phyloP scores from a whole-genome alignment of 1,140 invertebrate genomes.

The Venustaconcha ellipsiformis region DNA sequence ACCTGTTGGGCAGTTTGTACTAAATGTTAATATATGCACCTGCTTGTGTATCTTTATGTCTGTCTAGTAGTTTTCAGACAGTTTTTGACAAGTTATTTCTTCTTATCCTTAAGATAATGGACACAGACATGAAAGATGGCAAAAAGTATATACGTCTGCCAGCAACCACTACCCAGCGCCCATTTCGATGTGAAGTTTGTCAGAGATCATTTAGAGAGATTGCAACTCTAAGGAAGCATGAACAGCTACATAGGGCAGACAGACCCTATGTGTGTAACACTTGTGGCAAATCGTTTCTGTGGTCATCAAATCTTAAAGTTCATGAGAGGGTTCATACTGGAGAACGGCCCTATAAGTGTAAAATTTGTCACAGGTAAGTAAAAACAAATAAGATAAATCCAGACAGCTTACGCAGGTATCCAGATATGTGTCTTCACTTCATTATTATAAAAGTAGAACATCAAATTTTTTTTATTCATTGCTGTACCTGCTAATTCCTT shows the following conservation, averaged over 20 bases:
- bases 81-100: no score
- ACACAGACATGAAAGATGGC: no score
- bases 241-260: slow-evolving; percentile 65
- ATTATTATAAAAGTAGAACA: no score
- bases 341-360: slow-evolving; percentile 64
- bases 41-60: no score
- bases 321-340: slow-evolving; percentile 64
- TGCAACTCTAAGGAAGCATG: slow-evolving; percentile 64
- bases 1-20: no score
- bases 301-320: slow-evolving; percentile 64
- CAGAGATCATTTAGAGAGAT: slow-evolving; percentile 76
- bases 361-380: slow-evolving; percentile 59
- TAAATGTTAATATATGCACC: no score
- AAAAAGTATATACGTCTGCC: slow-evolving; percentile 23
- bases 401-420: no score
- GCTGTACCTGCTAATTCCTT: no score
- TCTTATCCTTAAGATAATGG: no score
- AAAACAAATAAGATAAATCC: background rate
- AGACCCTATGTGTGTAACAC: slow-evolving; percentile 64
- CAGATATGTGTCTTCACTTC: no score
- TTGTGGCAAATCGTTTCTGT: slow-evolving; percentile 66
- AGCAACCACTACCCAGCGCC: slow-evolving; percentile 81
- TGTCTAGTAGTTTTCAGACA: no score
- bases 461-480: no score
- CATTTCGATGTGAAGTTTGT: slow-evolving; percentile 90